A percentile compares a stretch with the other conserved stretches of the same genome.
Evolutionary conservation across 35 echinoderm and acorn worm species (phyloP).

Genomic region (Antedon bifida): DNA sequence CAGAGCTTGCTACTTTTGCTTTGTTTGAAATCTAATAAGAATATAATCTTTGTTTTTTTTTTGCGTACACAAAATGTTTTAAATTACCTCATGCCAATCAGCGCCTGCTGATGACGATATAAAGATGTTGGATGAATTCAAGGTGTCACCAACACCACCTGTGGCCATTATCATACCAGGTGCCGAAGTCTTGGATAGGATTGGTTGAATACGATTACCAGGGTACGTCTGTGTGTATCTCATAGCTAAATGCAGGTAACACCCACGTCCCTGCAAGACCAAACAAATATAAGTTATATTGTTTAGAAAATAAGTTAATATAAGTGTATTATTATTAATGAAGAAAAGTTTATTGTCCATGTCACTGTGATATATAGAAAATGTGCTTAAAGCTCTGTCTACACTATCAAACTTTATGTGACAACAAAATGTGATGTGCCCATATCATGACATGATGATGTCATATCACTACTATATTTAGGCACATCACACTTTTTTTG

Average conservation of each 20-base stretch:
- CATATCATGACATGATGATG: too few relatives aligned
- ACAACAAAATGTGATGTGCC: too few relatives aligned
- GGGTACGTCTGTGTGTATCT: constrained; percentile 49
- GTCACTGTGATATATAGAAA: too few relatives aligned
- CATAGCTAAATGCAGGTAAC: constrained; percentile 66
- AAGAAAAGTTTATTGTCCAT: too few relatives aligned
- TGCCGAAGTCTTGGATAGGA: constrained; percentile 70
- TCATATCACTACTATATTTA: too few relatives aligned
- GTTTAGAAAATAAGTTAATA: not conserved
- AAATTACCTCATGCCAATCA: constrained; percentile 61
- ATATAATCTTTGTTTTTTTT: too few relatives aligned
- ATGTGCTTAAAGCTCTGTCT: too few relatives aligned
- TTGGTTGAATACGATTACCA: constrained; percentile 35
- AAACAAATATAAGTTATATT: not conserved
- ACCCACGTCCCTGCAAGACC: constrained; percentile 4
- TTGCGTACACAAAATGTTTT: too few relatives aligned
- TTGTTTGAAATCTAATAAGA: too few relatives aligned
- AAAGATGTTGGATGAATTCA: constrained; percentile 27
- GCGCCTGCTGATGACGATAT: constrained; percentile 62
- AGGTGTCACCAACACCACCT: constrained; percentile 29
- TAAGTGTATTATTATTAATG: not conserved
- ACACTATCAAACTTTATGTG: too few relatives aligned
- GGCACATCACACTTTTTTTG: too few relatives aligned
- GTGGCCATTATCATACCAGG: constrained; percentile 83
- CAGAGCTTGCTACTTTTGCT: too few relatives aligned